phyloP scores from a whole-genome alignment of 53 echinoderm and acorn worm species.

The Stichopus horrens region DNA sequence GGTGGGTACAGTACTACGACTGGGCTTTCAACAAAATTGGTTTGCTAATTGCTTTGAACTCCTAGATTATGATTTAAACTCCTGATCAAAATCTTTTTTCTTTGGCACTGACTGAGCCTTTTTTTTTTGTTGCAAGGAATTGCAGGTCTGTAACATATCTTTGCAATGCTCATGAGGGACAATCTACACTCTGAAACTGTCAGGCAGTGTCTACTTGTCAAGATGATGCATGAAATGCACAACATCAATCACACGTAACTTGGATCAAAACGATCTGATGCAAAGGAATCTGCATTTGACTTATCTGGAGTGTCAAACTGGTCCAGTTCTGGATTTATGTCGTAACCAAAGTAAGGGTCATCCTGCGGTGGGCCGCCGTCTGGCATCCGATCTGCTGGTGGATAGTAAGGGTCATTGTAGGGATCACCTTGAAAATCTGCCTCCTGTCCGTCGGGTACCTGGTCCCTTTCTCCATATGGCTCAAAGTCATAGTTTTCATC shows the following conservation, averaged over 20 bases:
- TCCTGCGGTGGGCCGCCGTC: background rate
- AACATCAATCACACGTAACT: constrained; percentile 16
- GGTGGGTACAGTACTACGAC: too few relatives aligned
- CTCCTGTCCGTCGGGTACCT: constrained; percentile 32
- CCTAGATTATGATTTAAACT: too few relatives aligned
- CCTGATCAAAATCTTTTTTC: too few relatives aligned
- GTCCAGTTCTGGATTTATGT: background rate
- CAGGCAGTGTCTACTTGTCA: too few relatives aligned
- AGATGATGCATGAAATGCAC: too few relatives aligned
- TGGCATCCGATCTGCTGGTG: constrained; percentile 25
- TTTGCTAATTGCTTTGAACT: too few relatives aligned
- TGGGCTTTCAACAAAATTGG: too few relatives aligned
- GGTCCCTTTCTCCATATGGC: constrained; percentile 37
- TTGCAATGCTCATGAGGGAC: too few relatives aligned
- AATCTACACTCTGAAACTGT: too few relatives aligned
- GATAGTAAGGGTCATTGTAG: constrained; percentile 24
- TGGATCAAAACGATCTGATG: constrained; percentile 35
- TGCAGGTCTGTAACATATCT: too few relatives aligned
- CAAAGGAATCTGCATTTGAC: background rate
- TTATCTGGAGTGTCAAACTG: constrained; percentile 10
- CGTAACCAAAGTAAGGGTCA: background rate
- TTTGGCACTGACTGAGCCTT: too few relatives aligned
- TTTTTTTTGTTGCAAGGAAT: too few relatives aligned
- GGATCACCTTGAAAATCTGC: constrained; percentile 40
- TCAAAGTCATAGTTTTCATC: constrained; percentile 16